Evolutionary conservation across 2,888 invertebrate species (phyloP), one percentile per base, ranked within the genome.

Genomic region (Yponomeuta cagnagella): DNA sequence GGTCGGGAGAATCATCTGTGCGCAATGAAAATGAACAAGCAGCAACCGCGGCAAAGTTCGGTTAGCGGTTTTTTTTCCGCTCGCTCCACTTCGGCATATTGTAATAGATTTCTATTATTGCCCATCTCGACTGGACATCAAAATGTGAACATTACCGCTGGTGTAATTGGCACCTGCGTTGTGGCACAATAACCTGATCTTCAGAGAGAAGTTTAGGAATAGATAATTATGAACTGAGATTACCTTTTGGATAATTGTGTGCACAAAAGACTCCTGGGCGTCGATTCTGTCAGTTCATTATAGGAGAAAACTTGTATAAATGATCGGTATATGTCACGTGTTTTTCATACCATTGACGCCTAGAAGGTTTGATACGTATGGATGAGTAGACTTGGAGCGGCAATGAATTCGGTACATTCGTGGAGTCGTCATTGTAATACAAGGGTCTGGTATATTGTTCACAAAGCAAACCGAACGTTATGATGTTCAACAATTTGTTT

Each of bases 81-180:
- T 78, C 82, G 84, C 81, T 88, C 87, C 85, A 83, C 79, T 85
- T 86, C 81, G 78, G 82, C n/a, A 58, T 31, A 23, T 37, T 52
- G 30, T 70, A 81, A 88, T 87, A 86, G 85, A 87, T 87, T 87
- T 88, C 85, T 85, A 83, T 88, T 87, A 87, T 86, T 84, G 82
- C 77, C 78, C 77, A 78, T 76, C 78, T 70, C 6, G 68, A 52
- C 68, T 63, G 43, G 70, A 70, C 43, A 80, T 79, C 78, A 82
- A 82, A 82, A 81, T 82, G 80, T 79, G 83, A 83, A 84, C 83
- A 82, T 79, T 84, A 86, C 82, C 83, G 82, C 83, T 80, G 76
- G 76, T 82, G 81, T 87, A 84, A 88, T 86, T 83, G 82, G 77
- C 77, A 80, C 79, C 79, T 79, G 77, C 76, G 78, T 15, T 5